Evolutionary conservation across 2,113 vertebrate species (phyloP).

Genomic region (Atractosteus spatula): DNA sequence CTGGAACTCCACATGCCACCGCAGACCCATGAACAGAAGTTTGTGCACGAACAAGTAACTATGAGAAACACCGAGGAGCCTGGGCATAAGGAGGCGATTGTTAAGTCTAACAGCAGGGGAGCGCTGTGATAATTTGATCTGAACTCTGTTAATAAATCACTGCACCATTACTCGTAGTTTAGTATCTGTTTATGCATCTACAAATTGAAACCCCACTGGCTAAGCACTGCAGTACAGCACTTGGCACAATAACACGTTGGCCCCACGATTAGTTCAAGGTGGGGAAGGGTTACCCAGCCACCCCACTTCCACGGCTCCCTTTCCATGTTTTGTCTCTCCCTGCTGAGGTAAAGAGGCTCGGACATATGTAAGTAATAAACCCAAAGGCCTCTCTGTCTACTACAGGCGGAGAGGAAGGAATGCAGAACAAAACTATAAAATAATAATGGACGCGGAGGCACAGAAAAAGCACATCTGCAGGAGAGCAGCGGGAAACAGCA

Average conservation of each 20-base stretch:
- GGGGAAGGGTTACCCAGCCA: slow-evolving; percentile 87
- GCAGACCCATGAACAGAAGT: slow-evolving; percentile 76
- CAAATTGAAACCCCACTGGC: slow-evolving; percentile 99
- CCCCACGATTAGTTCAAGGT: slow-evolving; percentile 98
- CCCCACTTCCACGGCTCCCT: slow-evolving; percentile 76
- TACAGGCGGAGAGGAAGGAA: slow-evolving; percentile 89
- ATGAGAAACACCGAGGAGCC: slow-evolving; percentile 79
- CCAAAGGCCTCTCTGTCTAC: slow-evolving; percentile 84
- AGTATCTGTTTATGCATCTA: slow-evolving; percentile 99
- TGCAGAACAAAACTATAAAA: slow-evolving; percentile 99
- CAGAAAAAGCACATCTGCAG: slow-evolving; percentile 73
- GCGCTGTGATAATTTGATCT: slow-evolving; percentile 97
- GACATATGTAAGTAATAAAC: slow-evolving; percentile 99
- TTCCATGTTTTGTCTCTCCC: slow-evolving; percentile 95
- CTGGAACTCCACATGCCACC: slow-evolving; percentile 11
- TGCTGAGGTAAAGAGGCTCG: slow-evolving; percentile 86
- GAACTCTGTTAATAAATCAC: slow-evolving; percentile 97
- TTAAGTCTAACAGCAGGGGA: slow-evolving; percentile 85
- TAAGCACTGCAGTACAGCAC: slow-evolving; percentile 66
- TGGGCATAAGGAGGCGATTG: slow-evolving; percentile 76
- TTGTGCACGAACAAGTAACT: slow-evolving; percentile 79
- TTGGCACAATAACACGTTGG: slow-evolving; percentile 76
- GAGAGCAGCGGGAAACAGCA: slow-evolving; percentile 43
- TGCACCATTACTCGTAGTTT: slow-evolving; percentile 88
- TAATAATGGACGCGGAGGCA: slow-evolving; percentile 85